phyloP scores from a whole-genome alignment of 2,888 invertebrate genomes.

The Synergus umbraculus region DNA sequence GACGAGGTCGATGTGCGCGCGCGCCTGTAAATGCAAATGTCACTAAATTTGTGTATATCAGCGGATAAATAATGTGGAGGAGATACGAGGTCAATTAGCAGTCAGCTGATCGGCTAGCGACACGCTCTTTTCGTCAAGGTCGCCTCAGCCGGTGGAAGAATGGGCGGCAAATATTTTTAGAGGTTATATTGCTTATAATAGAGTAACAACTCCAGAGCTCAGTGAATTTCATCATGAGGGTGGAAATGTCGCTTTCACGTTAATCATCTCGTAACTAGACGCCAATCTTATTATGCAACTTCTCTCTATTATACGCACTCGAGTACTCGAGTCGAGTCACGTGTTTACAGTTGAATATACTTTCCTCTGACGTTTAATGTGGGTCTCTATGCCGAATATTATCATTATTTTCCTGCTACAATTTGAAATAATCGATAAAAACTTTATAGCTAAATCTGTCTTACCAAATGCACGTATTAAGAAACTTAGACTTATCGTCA shows the following conservation, averaged over 20 bases:
- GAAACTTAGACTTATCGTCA: not conserved
- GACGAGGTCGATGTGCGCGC: not conserved
- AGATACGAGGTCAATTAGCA: conserved; percentile 2
- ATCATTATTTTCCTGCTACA: conserved; percentile 54
- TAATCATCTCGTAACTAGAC: conserved; percentile 43
- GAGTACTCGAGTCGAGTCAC: conserved; percentile 53
- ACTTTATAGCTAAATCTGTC: not conserved
- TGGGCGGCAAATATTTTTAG: conserved; percentile 30
- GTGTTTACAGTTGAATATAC: conserved; percentile 55
- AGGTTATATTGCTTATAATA: conserved; percentile 34
- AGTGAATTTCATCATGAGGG: conserved; percentile 16
- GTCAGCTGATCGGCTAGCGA: conserved; percentile 35
- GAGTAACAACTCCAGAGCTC: conserved; percentile 41
- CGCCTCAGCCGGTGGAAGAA: conserved; percentile 23
- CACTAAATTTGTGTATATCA: not conserved
- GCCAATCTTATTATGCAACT: conserved; percentile 59
- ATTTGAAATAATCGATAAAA: conserved; percentile 34
- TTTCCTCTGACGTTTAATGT: conserved; percentile 54
- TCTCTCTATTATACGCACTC: conserved; percentile 52
- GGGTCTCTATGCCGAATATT: conserved; percentile 54
- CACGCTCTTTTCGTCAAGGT: conserved; percentile 39
- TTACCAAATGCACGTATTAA: not conserved
- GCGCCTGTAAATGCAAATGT: conserved; percentile 6
- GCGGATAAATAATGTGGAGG: conserved; percentile 1
- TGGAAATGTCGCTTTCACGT: conserved; percentile 40